Percentiles rank a stretch among this genome's conserved stretches.
Evolutionary conservation across 1,140 invertebrate species (phyloP).

Genomic region (Parasteatoda tepidariorum): DNA sequence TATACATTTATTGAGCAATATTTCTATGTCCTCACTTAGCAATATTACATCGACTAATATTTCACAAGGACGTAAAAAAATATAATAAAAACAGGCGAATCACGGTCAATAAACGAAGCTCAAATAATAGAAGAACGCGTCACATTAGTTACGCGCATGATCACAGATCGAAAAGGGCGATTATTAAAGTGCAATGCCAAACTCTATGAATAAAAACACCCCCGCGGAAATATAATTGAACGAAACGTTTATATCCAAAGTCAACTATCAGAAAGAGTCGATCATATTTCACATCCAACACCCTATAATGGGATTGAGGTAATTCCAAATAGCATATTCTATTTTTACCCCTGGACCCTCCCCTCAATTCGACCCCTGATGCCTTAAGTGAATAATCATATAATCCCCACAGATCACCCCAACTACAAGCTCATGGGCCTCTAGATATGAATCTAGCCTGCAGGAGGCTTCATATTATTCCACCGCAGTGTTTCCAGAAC

Average conservation of each 20-base stretch:
- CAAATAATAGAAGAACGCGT: too few relatives aligned
- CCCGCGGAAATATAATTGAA: constrained; percentile 26
- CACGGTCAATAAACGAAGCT: too few relatives aligned
- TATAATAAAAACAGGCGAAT: too few relatives aligned
- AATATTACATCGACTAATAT: too few relatives aligned
- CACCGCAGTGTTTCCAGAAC: neutral
- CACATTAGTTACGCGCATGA: neutral
- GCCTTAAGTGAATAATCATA: constrained; percentile 57
- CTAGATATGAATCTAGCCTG: constrained; percentile 42
- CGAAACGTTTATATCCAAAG: constrained; percentile 45
- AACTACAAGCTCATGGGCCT: constrained; percentile 15
- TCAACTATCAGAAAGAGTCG: constrained; percentile 8
- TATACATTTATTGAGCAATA: too few relatives aligned
- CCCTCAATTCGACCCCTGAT: neutral
- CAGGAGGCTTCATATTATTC: neutral
- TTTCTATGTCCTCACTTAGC: too few relatives aligned
- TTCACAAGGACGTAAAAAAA: too few relatives aligned
- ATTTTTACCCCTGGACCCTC: neutral
- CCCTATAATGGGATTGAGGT: neutral
- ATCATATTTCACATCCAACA: constrained; percentile 53
- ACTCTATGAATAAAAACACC: constrained; percentile 4
- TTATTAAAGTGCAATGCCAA: constrained; percentile 10
- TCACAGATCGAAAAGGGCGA: neutral
- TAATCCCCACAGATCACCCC: constrained; percentile 24
- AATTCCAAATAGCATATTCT: constrained; percentile 32